These are phyloP conservation scores for Caerostris darwini DNA, from an alignment of 1,140 invertebrate species.

Conservation along the genomic window DNA sequence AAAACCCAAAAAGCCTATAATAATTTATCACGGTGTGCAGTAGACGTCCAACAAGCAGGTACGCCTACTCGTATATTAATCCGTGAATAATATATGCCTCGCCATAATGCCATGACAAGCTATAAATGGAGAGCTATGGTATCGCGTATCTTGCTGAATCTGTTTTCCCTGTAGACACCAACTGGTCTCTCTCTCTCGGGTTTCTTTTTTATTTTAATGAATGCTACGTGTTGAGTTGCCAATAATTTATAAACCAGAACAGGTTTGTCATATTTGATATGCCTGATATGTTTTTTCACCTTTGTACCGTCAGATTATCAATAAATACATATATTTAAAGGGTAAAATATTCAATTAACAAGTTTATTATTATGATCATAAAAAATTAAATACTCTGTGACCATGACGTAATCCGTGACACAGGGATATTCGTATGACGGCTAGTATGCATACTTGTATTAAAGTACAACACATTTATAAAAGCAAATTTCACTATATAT, in stretches of 20 bases:
- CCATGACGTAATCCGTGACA: too few relatives aligned
- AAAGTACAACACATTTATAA: too few relatives aligned
- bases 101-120: constrained; percentile 42
- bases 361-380: too few relatives aligned
- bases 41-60: constrained; percentile 18
- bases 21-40: constrained; percentile 10
- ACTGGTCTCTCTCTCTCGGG: background rate
- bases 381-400: too few relatives aligned
- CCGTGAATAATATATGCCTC: constrained; percentile 25
- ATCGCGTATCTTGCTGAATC: constrained; percentile 45
- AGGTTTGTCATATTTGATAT: too few relatives aligned
- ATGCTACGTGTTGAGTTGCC: background rate
- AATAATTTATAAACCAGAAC: background rate
- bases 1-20: constrained; percentile 47
- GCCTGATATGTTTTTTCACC: too few relatives aligned
- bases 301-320: too few relatives aligned
- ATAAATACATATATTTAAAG: too few relatives aligned
- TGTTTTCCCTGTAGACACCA: constrained; percentile 25
- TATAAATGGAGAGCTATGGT: constrained; percentile 50
- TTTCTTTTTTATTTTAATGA: background rate
- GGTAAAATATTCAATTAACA: too few relatives aligned
- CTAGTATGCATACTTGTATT: too few relatives aligned
- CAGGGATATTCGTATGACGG: too few relatives aligned
- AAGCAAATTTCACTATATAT: too few relatives aligned
- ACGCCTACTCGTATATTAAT: constrained; percentile 60